Conservation (phyloP, 1,140 invertebrate genomes). For the Phymorhynchus buccinoides region DNA sequence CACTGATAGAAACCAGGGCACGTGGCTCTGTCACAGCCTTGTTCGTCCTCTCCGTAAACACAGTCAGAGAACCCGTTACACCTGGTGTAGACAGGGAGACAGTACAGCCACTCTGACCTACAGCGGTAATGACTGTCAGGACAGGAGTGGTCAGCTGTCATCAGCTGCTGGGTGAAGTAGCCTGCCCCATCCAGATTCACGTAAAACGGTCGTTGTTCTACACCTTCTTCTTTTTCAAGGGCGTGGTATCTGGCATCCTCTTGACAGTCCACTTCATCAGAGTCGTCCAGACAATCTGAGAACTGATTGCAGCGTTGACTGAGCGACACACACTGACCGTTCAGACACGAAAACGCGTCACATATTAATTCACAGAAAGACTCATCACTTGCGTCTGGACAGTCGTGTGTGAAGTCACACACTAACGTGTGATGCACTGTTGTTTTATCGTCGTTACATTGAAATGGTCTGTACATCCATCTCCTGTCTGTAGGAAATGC, state of each 20-base stretch:
- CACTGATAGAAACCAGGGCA: conserved; percentile 40
- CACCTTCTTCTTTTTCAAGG: background rate
- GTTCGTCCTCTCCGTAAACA: background rate
- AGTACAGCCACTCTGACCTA: background rate
- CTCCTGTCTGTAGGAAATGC: background rate
- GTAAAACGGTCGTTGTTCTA: background rate
- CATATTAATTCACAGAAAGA: background rate
- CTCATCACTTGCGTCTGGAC: background rate
- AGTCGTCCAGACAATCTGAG: conserved; percentile 1
- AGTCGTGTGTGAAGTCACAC: background rate
- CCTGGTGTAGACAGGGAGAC: background rate
- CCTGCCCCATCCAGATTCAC: conserved; percentile 2
- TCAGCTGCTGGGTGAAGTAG: background rate
- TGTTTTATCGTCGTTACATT: background rate
- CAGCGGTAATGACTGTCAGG: conserved; percentile 25
- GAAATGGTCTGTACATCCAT: background rate
- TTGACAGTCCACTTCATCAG: background rate
- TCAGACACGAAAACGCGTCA: background rate
- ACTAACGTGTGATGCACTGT: background rate
- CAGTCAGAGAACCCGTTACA: conserved; percentile 32
- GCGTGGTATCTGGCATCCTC: background rate
- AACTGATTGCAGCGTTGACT: background rate
- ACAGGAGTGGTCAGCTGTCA: background rate
- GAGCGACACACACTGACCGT: conserved; percentile 2
- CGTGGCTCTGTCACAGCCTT: background rate